These are phyloP conservation scores for Calycopis cecrops DNA, from an alignment of 1,140 invertebrate species.

Conservation along the genomic window DNA sequence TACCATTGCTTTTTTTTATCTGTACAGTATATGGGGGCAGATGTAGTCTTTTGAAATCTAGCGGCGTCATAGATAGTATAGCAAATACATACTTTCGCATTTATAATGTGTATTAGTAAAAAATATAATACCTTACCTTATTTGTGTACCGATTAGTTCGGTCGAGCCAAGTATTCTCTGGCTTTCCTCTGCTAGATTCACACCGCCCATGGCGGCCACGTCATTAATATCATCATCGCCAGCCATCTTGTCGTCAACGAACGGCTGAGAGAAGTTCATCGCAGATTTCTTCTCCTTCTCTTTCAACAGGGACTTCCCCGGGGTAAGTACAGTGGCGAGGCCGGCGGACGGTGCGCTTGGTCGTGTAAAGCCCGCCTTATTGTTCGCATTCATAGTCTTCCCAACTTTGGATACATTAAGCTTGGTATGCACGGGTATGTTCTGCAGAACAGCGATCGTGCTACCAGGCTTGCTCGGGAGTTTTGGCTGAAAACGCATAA, in stretches of 20 bases:
- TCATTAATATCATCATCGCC: constrained; percentile 88
- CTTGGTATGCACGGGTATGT: constrained; percentile 56
- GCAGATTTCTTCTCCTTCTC: constrained; percentile 57
- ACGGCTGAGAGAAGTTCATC: constrained; percentile 42
- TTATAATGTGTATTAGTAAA: not conserved
- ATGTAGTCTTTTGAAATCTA: too few species aligned
- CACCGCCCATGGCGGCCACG: constrained; percentile 98
- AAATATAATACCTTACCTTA: constrained; percentile 57
- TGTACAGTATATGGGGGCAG: too few species aligned
- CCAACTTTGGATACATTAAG: constrained; percentile 53
- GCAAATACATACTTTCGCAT: too few species aligned
- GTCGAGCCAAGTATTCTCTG: constrained; percentile 96
- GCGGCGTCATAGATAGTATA: too few species aligned
- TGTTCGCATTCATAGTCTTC: constrained; percentile 49
- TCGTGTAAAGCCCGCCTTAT: constrained; percentile 41
- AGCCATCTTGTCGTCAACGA: constrained; percentile 61
- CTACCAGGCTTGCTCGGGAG: constrained; percentile 36
- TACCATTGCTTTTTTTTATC: too few species aligned
- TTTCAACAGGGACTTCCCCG: constrained; percentile 52
- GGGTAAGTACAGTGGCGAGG: constrained; percentile 47
- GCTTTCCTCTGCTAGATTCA: constrained; percentile 97
- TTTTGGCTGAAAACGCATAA: constrained; percentile 35
- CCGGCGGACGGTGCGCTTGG: constrained; percentile 29
- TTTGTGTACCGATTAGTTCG: constrained; percentile 96
- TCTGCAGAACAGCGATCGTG: constrained; percentile 57